phyloP scores from a whole-genome alignment of 2,888 invertebrate species.

The Caenorhabditis becei region DNA sequence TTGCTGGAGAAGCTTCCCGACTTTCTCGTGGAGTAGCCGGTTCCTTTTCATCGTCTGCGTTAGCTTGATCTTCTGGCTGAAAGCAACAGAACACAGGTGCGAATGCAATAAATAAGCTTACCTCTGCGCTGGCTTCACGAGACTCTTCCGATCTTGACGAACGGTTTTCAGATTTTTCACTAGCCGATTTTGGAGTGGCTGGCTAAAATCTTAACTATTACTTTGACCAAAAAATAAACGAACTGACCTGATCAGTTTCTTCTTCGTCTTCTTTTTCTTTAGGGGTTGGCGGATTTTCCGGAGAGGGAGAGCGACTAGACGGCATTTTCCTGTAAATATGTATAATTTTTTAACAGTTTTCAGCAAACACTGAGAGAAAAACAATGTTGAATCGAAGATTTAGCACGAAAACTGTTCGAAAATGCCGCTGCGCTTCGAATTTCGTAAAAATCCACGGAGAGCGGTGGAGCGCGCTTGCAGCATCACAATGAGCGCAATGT shows the following conservation, averaged over 20 bases:
- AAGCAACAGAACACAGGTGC: not conserved
- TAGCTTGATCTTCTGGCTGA: conserved; percentile 19
- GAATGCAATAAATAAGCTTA: not conserved
- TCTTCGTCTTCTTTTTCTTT: not conserved
- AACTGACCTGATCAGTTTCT: conserved; percentile 20
- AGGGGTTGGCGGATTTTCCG: not conserved
- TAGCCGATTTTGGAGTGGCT: conserved; percentile 23
- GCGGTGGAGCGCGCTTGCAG: conserved; percentile 34
- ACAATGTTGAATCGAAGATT: not conserved
- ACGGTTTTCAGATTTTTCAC: conserved; percentile 5
- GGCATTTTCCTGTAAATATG: conserved; percentile 19
- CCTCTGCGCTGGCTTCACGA: conserved; percentile 17
- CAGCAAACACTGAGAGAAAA: not conserved
- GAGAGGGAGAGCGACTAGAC: conserved; percentile 31
- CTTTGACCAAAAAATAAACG: not conserved
- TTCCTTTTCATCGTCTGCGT: conserved; percentile 3
- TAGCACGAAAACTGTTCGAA: conserved; percentile 8
- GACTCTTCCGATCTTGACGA: not conserved
- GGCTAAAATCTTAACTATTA: conserved; percentile 11
- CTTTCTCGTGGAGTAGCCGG: conserved; percentile 14
- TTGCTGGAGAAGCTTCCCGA: conserved; percentile 15
- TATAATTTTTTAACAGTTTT: not conserved
- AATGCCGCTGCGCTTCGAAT: not conserved
- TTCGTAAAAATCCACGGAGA: not conserved
- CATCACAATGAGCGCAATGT: not conserved